Percentiles rank a stretch among this genome's conserved stretches.
phyloP scores from a whole-genome alignment of 2,888 invertebrate species.

The Ferrisia virgata region DNA sequence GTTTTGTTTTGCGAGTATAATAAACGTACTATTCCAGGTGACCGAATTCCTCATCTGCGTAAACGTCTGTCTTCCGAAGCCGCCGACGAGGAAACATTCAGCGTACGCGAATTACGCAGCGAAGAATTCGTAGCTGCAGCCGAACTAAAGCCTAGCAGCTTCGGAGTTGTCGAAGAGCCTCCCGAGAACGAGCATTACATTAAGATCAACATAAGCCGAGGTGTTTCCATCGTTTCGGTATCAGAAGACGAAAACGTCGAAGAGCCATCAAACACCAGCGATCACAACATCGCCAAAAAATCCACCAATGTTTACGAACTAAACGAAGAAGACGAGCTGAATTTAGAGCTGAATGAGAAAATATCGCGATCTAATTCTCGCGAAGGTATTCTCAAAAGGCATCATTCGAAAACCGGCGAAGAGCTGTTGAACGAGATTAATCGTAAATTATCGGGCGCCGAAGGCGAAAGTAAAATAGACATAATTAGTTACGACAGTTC shows the following conservation, averaged over 20 bases:
- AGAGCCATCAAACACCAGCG: not conserved
- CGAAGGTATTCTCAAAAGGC: constrained; percentile 29
- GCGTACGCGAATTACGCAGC: constrained; percentile 35
- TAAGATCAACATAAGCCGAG: constrained; percentile 55
- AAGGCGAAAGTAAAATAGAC: constrained; percentile 29
- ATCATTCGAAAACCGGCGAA: not conserved
- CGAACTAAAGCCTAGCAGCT: constrained; percentile 52
- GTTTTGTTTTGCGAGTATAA: not conserved
- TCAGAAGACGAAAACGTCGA: constrained; percentile 55
- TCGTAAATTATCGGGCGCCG: constrained; percentile 10
- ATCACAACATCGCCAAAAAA: constrained; percentile 10
- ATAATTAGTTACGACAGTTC: constrained; percentile 33
- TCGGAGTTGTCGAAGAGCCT: constrained; percentile 56
- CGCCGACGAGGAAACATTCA: constrained; percentile 39
- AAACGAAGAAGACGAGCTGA: constrained; percentile 47
- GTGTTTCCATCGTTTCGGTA: constrained; percentile 65
- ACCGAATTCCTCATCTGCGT: not conserved
- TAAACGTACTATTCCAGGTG: constrained; percentile 34
- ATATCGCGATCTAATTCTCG: constrained; percentile 31
- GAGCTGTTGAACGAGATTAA: constrained; percentile 25
- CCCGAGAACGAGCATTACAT: constrained; percentile 53
- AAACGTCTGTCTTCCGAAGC: constrained; percentile 29
- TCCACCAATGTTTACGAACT: constrained; percentile 35
- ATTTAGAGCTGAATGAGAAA: constrained; percentile 48
- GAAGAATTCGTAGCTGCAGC: constrained; percentile 38